Conservation (phyloP, 2,113 vertebrate species). For the Ginglymostoma cirratum region DNA sequence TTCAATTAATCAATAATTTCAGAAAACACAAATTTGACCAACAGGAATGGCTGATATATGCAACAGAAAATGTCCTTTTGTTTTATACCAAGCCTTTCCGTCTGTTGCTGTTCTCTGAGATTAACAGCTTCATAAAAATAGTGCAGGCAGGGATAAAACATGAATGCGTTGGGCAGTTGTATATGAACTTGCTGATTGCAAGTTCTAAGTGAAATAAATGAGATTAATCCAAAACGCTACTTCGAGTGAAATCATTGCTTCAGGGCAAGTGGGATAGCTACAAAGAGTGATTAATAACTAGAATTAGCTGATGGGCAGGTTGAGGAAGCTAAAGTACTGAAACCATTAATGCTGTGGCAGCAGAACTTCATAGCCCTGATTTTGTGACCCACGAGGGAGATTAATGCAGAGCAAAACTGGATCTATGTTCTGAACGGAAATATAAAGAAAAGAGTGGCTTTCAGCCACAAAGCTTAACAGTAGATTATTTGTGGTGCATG, state of each 20-base stretch:
- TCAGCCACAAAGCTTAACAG: background rate
- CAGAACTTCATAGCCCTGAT: background rate
- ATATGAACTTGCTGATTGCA: background rate
- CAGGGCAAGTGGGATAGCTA: background rate
- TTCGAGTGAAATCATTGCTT: conserved; percentile 8
- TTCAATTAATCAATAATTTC: background rate
- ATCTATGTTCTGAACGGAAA: background rate
- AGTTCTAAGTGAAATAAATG: conserved; percentile 9
- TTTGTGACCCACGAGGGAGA: background rate
- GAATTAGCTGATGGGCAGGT: background rate
- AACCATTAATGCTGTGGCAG: background rate
- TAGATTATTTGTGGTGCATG: background rate
- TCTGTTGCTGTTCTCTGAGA: background rate
- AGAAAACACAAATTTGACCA: background rate
- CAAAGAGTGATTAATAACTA: background rate
- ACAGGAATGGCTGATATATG: background rate
- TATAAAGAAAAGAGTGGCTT: background rate
- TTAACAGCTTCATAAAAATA: background rate
- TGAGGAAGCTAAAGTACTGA: background rate
- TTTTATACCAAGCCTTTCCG: background rate
- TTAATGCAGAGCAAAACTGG: background rate
- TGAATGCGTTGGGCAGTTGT: background rate
- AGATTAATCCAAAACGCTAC: background rate
- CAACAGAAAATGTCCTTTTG: background rate
- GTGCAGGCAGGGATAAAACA: background rate